Conservation (phyloP, 1,140 invertebrate genomes). For the Eumaeus atala region DNA sequence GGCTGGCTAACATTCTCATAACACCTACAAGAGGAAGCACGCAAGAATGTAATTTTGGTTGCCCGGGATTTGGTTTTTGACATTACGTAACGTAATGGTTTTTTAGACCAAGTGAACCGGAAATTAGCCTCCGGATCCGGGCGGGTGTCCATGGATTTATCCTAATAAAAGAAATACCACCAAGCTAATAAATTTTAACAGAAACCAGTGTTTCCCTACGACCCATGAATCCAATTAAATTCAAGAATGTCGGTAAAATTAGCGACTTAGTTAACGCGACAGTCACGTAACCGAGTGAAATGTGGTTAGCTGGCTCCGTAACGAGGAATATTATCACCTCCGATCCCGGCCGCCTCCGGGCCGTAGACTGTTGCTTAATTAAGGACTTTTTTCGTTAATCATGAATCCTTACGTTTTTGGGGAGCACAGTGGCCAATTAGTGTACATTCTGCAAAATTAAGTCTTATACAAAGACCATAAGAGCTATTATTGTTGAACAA, state of each 20-base stretch:
- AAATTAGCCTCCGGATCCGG: too few species aligned
- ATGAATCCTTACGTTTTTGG: constrained; percentile 6
- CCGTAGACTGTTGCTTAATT: constrained; percentile 15
- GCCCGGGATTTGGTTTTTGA: too few species aligned
- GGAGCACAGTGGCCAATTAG: constrained; percentile 2
- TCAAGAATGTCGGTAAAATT: background rate
- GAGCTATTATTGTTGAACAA: background rate
- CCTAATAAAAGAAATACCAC: background rate
- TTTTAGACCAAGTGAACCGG: background rate
- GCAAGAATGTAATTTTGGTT: too few species aligned
- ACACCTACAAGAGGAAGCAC: too few species aligned
- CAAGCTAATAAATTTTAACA: background rate
- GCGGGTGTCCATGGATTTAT: too few species aligned
- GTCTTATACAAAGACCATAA: background rate
- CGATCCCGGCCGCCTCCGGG: constrained; percentile 4
- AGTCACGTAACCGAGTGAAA: constrained; percentile 18
- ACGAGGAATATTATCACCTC: constrained; percentile 15
- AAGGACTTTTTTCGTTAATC: constrained; percentile 17
- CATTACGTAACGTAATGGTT: too few species aligned
- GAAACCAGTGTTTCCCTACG: background rate
- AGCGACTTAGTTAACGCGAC: constrained; percentile 9
- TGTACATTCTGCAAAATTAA: too few species aligned
- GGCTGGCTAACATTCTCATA: too few species aligned
- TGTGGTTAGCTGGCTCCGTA: constrained; percentile 13
- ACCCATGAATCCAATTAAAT: background rate